Base-by-base conservation (phyloP, 2,888 invertebrate species). In the Vesta saturnalis region DNA sequence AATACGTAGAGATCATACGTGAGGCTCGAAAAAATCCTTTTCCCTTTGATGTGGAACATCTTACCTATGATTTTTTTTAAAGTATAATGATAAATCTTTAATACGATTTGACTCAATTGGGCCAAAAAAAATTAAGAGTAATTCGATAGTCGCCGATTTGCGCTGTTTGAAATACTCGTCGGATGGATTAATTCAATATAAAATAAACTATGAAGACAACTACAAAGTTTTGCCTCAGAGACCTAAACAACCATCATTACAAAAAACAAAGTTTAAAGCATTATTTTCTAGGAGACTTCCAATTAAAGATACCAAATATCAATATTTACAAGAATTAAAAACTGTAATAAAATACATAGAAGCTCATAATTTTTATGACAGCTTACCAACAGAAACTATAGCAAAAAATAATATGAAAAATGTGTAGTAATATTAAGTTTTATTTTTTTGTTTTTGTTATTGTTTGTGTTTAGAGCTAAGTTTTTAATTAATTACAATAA, bases 41-140 rank as follows among this genome's bases (percentile, higher is more conserved):
- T 22, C 21, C 55, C 0, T 22, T 62, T 15, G 61, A 54, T 43
- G 55, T 55, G 12, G 43, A 62, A 14, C 39, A 62, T 15, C 35
- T 62, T 3, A 12, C 39, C 12, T 21, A 55, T 18, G 16, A 35
- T 19, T 54, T 54, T 55, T 62, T 55, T 5, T 43, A 3, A 55
- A 55, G 19, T 55, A 55, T 55, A 54, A 62, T 35, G 22, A 62
- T 14, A 55, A 62, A 14, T n/a, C n/a, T n/a, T n/a, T n/a, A n/a
- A n/a, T n/a, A n/a, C n/a, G n/a, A n/a, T n/a, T 16, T 22, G 3
- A 55, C 1, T 62, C 61, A 3, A 62, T 62, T 14, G 19, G 39
- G 1, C 61, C 55, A 35, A 21, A 54, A 16, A 54, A 52, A 43
- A 22, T 55, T 4, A 55, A 55, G 22, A 55, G 35, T 43, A 39